phyloP scores from a whole-genome alignment of 1,140 invertebrate species.

The Stenopsyche tienmushanensis region DNA sequence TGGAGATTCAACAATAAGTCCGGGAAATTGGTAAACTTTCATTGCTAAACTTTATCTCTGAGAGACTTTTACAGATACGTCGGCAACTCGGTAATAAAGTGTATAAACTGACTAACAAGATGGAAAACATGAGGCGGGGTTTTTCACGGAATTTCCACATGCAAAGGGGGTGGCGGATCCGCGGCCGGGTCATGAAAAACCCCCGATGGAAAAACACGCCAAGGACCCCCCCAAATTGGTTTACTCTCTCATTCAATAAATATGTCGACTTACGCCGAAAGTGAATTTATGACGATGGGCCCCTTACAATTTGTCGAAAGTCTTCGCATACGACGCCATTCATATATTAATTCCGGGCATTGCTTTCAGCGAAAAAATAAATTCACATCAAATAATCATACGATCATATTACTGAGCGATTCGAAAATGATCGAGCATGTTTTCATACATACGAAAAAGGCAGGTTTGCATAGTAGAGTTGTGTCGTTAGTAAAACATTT shows the following conservation, averaged over 20 bases:
- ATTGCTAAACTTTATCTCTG: slow-evolving; percentile 33
- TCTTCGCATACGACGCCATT: too few relatives aligned
- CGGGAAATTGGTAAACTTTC: slow-evolving; percentile 36
- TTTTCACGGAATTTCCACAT: slow-evolving; percentile 15
- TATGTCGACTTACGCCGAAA: slow-evolving; percentile 20
- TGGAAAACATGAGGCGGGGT: slow-evolving; percentile 22
- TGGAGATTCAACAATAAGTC: slow-evolving; percentile 25
- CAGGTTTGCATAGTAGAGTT: too few relatives aligned
- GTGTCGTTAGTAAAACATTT: too few relatives aligned
- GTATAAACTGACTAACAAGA: slow-evolving; percentile 35
- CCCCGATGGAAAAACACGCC: slow-evolving; percentile 9
- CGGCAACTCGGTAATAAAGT: slow-evolving; percentile 33
- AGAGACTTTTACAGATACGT: slow-evolving; percentile 32
- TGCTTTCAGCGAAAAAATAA: too few relatives aligned
- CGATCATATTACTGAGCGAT: too few relatives aligned
- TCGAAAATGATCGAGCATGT: too few relatives aligned
- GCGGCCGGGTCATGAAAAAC: not conserved
- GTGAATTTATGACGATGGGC: slow-evolving; percentile 20
- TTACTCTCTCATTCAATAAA: slow-evolving; percentile 22
- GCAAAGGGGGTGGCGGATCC: not conserved
- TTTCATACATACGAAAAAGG: too few relatives aligned
- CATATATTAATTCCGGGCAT: too few relatives aligned
- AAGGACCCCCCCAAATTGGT: slow-evolving; percentile 5
- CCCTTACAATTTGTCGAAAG: too few relatives aligned
- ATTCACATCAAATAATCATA: too few relatives aligned